phyloP scores from a whole-genome alignment of 2,888 invertebrate species.

The Melieria crassipennis region DNA sequence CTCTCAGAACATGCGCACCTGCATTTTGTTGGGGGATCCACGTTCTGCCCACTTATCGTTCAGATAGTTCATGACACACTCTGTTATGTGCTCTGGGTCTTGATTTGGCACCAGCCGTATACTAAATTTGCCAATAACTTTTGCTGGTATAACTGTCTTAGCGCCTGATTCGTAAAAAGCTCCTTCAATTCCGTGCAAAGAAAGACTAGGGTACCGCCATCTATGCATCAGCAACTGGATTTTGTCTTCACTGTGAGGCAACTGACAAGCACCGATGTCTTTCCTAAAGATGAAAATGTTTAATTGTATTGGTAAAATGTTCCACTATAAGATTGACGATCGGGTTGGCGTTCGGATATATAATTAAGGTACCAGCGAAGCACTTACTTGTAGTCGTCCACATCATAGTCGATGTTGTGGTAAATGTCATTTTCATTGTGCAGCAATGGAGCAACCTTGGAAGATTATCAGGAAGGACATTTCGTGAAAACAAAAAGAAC shows the following conservation, averaged over 20 bases:
- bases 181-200: slow-evolving; percentile 93
- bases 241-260: slow-evolving; percentile 83
- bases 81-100: slow-evolving; percentile 82
- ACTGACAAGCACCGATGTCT: slow-evolving; percentile 75
- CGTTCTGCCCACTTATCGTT: slow-evolving; percentile 81
- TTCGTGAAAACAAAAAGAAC: neutral
- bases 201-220: slow-evolving; percentile 94
- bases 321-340: no score
- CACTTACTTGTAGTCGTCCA: slow-evolving; percentile 75
- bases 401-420: slow-evolving; percentile 85
- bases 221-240: slow-evolving; percentile 89
- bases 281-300: slow-evolving; percentile 52
- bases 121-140: slow-evolving; percentile 97
- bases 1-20: slow-evolving; percentile 54
- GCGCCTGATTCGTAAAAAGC: slow-evolving; percentile 93
- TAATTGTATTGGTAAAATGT: no score
- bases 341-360: no score
- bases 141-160: slow-evolving; percentile 94
- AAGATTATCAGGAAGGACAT: neutral
- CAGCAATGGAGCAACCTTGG: slow-evolving; percentile 70
- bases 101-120: slow-evolving; percentile 97
- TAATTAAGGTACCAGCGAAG: no score
- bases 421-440: slow-evolving; percentile 79
- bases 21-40: slow-evolving; percentile 87
- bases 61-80: slow-evolving; percentile 80